phyloP scores from a whole-genome alignment of 2,797 vertebrate species.

The Pelochelys cantorii region DNA sequence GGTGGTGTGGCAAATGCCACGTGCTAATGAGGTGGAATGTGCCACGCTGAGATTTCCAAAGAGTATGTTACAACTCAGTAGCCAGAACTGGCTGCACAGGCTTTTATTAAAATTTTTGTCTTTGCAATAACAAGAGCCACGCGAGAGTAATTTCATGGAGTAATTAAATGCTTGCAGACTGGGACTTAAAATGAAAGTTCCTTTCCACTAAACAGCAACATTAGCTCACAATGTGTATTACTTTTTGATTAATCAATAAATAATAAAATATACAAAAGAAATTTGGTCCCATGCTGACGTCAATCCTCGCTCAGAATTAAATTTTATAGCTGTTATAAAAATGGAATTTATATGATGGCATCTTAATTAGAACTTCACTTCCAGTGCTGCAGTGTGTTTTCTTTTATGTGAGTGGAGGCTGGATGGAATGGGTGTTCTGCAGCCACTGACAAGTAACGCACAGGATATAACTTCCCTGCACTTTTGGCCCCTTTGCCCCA shows the following conservation, averaged over 20 bases:
- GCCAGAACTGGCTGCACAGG: not conserved
- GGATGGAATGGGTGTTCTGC: not conserved
- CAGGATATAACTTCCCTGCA: not conserved
- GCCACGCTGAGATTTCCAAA: not conserved
- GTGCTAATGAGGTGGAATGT: not conserved
- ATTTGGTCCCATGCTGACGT: constrained; percentile 41
- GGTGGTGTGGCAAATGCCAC: not conserved
- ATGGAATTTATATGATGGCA: constrained; percentile 31
- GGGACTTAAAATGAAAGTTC: not conserved
- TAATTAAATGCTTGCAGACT: constrained; percentile 38
- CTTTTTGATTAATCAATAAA: constrained; percentile 68
- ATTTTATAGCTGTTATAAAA: constrained; percentile 64
- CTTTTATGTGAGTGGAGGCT: not conserved
- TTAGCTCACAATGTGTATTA: not conserved
- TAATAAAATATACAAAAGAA: constrained; percentile 57
- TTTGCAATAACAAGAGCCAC: not conserved
- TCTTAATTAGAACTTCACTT: constrained; percentile 38
- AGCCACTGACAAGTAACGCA: not conserved
- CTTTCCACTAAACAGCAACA: constrained; percentile 33
- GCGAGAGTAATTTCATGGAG: constrained; percentile 28
- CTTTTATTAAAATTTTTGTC: constrained; percentile 6
- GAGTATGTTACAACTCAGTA: not conserved
- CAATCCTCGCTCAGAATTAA: constrained; percentile 56
- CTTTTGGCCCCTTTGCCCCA: not conserved
- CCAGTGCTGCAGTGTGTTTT: not conserved